These are phyloP conservation scores for Amblyjoppa fuscipennis DNA, from an alignment of 2,888 invertebrate genomes.

Conservation along the genomic window DNA sequence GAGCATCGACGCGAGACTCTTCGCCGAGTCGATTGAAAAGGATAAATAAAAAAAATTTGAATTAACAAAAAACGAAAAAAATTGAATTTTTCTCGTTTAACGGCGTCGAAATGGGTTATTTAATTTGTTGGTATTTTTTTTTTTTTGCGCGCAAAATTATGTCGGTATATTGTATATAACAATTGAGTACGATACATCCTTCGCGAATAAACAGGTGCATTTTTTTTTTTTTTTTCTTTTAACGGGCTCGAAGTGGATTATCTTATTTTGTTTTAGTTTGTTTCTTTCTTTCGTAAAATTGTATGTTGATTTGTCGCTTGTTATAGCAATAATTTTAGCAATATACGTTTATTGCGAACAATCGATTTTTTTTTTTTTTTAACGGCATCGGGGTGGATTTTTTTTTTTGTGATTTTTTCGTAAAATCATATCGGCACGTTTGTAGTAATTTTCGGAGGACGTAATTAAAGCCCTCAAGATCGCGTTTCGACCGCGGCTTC, in stretches of 20 bases:
- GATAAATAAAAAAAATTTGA: neutral
- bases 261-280: neutral
- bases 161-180: neutral
- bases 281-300: neutral
- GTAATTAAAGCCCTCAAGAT: neutral
- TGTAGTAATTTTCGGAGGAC: neutral
- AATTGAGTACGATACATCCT: neutral
- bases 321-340: neutral
- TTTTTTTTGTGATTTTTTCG: neutral
- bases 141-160: neutral
- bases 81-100: neutral
- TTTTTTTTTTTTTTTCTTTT: neutral
- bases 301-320: neutral
- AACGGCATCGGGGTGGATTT: neutral
- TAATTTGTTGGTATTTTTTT: neutral
- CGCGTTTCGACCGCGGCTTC: neutral
- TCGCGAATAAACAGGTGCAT: neutral
- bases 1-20: constrained; percentile 69
- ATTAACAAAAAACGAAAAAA: constrained; percentile 37
- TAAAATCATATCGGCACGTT: neutral
- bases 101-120: neutral
- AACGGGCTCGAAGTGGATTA: neutral
- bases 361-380: neutral
- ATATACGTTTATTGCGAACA: neutral
- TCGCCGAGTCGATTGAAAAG: constrained; percentile 62